These are phyloP conservation scores for Lepeophtheirus salmonis DNA, from an alignment of 1,140 invertebrate genomes.

Conservation along the genomic window DNA sequence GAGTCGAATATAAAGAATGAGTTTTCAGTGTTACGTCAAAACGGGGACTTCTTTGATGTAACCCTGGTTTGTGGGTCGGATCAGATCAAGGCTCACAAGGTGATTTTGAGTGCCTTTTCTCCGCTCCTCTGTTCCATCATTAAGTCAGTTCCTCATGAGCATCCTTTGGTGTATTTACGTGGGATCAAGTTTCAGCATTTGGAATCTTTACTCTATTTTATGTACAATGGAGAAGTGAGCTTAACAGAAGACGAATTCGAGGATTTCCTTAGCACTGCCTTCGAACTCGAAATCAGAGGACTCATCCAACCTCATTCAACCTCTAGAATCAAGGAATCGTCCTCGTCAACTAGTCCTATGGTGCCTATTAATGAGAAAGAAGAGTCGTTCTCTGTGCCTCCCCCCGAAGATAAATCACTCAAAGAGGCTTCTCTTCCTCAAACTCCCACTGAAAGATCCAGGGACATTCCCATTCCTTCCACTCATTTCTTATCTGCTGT, in stretches of 20 bases:
- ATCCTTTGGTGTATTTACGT: slow-evolving; percentile 24
- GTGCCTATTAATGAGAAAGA: not conserved
- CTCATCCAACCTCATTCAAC: too few relatives aligned
- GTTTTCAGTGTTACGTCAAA: not conserved
- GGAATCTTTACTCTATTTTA: slow-evolving; percentile 60
- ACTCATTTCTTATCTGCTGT: too few relatives aligned
- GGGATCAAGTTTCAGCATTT: slow-evolving; percentile 49
- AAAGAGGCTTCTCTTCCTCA: too few relatives aligned
- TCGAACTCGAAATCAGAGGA: slow-evolving; percentile 69
- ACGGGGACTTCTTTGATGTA: not conserved
- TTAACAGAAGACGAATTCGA: slow-evolving; percentile 70
- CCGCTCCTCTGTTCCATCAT: not conserved
- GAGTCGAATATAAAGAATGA: not conserved
- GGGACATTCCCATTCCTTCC: too few relatives aligned
- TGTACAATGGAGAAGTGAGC: slow-evolving; percentile 84
- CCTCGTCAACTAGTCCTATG: not conserved
- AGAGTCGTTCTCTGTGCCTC: not conserved
- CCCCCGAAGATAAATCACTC: too few relatives aligned
- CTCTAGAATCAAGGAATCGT: too few relatives aligned
- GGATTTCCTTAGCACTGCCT: slow-evolving; percentile 68
- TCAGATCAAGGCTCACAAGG: not conserved
- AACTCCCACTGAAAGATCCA: too few relatives aligned
- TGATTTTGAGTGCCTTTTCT: not conserved
- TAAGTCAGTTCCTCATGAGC: not conserved
- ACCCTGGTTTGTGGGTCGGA: not conserved